These are phyloP conservation scores for Drosophila bifasciata DNA, from an alignment of 1,140 invertebrate genomes.

Conservation along the genomic window DNA sequence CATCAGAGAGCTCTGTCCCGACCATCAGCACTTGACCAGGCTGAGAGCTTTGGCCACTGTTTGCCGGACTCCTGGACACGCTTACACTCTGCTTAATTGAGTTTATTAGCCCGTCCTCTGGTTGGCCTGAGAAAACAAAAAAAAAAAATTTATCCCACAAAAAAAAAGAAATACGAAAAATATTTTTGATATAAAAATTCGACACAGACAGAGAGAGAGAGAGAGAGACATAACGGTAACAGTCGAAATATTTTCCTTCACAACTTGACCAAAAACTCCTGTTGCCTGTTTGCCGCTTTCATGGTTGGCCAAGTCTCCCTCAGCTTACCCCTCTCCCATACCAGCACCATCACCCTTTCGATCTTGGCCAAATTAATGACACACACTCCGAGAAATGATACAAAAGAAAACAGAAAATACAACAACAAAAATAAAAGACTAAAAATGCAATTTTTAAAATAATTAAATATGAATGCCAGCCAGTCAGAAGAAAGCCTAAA, in stretches of 20 bases:
- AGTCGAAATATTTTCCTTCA: slow-evolving; percentile 70
- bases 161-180: slow-evolving; percentile 49
- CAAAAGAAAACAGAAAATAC: slow-evolving; percentile 29
- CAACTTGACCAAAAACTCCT: slow-evolving; percentile 67
- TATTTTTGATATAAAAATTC: slow-evolving; percentile 67
- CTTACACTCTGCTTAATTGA: slow-evolving; percentile 72
- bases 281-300: slow-evolving; percentile 50
- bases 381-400: slow-evolving; percentile 39
- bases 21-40: slow-evolving; percentile 49
- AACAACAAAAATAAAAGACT: slow-evolving; percentile 56
- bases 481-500: slow-evolving; percentile 27
- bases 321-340: not conserved
- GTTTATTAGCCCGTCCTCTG: slow-evolving; percentile 63
- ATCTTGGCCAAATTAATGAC: slow-evolving; percentile 72
- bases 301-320: slow-evolving; percentile 54
- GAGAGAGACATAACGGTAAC: slow-evolving; percentile 74
- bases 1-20: slow-evolving; percentile 4
- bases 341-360: slow-evolving; percentile 15
- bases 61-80: slow-evolving; percentile 17
- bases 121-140: slow-evolving; percentile 36
- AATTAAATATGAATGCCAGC: slow-evolving; percentile 72
- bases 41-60: not conserved
- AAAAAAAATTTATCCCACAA: not conserved
- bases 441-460: slow-evolving; percentile 70
- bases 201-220: no score